These are phyloP conservation scores for Scaptodrosophila latifasciaeformis DNA, from an alignment of 2,888 invertebrate species.

Conservation along the genomic window DNA sequence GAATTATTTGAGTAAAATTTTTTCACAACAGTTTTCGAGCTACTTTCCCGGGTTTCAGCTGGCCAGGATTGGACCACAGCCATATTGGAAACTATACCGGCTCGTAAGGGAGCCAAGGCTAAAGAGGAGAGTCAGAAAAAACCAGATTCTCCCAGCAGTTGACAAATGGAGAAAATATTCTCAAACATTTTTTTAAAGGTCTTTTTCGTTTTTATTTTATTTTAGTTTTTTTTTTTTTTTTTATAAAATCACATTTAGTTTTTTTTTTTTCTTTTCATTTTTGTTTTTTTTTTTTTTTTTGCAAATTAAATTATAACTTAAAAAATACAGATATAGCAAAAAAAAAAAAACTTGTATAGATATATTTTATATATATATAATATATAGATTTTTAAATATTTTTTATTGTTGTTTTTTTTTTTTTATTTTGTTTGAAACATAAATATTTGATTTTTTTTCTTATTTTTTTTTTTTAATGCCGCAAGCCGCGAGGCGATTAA, in stretches of 20 bases:
- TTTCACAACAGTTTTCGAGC: constrained; percentile 85
- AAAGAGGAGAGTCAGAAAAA: too few relatives aligned
- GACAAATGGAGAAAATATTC: background rate
- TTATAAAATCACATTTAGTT: too few relatives aligned
- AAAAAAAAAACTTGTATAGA: too few relatives aligned
- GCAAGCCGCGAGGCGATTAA: background rate
- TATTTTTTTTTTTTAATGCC: background rate
- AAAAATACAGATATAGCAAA: too few relatives aligned
- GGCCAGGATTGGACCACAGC: constrained; percentile 87
- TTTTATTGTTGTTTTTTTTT: constrained; percentile 34
- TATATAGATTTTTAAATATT: too few relatives aligned
- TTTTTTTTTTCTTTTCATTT: too few relatives aligned
- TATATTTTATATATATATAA: too few relatives aligned
- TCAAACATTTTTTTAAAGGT: background rate
- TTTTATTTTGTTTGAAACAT: constrained; percentile 37
- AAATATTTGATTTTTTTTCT: constrained; percentile 39
- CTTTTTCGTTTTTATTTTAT: too few relatives aligned
- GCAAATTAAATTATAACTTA: too few relatives aligned
- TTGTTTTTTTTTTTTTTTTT: too few relatives aligned
- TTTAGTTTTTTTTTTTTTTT: too few relatives aligned
- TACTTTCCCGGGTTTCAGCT: constrained; percentile 84
- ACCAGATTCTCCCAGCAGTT: too few relatives aligned
- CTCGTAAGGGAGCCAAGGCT: constrained; percentile 82
- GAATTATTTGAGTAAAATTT: background rate
- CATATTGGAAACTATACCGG: constrained; percentile 85